phyloP scores from a whole-genome alignment of 2,113 vertebrate species.

The Ctenodactylus gundi region DNA sequence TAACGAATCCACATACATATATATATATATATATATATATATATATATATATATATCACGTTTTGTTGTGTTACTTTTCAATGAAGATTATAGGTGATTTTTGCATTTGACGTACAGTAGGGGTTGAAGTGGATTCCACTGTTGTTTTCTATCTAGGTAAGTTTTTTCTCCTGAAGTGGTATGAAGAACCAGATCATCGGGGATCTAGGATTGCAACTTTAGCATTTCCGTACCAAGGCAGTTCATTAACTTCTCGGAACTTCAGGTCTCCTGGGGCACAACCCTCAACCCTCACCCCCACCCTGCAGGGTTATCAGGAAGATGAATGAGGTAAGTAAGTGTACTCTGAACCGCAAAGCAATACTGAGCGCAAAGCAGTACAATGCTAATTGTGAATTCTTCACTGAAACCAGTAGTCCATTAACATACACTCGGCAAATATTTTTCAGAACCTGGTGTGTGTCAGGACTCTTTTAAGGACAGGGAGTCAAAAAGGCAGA shows the following conservation, averaged over 20 bases:
- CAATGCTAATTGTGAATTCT: slow-evolving; percentile 4
- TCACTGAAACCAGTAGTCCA: slow-evolving; percentile 5
- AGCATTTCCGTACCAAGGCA: background rate
- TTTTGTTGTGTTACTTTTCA: background rate
- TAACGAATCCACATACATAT: background rate
- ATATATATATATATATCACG: no score
- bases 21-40: background rate
- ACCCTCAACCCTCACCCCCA: no score
- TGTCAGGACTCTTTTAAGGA: background rate
- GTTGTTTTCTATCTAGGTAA: background rate
- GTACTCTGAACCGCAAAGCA: background rate
- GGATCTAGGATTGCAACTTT: background rate
- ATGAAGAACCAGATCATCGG: background rate
- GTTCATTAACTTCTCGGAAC: background rate
- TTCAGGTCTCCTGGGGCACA: background rate
- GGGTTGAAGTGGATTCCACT: background rate
- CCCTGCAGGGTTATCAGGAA: background rate
- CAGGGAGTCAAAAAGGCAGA: background rate
- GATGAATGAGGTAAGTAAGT: background rate
- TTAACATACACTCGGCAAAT: background rate
- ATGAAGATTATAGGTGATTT: background rate
- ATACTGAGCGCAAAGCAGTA: background rate
- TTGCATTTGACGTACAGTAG: slow-evolving; percentile 22
- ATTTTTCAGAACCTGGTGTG: background rate
- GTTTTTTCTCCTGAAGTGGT: background rate